Evolutionary conservation across 2,888 invertebrate genomes (phyloP), one percentile per base, ranked within the genome.

Genomic region (Synanthedon vespiformis): DNA sequence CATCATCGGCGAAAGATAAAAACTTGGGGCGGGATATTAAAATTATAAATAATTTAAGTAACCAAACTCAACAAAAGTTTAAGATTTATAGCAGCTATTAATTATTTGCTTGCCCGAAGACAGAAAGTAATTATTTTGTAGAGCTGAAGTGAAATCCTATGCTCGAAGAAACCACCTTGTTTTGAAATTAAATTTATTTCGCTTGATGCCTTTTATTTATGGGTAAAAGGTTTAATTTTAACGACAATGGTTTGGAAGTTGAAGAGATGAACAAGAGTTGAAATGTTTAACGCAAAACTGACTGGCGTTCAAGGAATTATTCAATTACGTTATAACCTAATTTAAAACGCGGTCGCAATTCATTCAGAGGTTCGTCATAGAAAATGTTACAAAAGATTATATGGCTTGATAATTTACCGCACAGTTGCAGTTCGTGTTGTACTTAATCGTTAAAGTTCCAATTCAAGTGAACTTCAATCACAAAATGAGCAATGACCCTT

Each of bases 31-130:
- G 51, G 56, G 58, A 63, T 66, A 70, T 69, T 68, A 72, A 69
- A 70, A 69, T 72, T 70, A 68, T 69, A 71, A 72, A 74, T 72
- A 73, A 67, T 65, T 64, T 61, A 62, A 70, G 71, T 68, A 67
- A 74, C 71, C 66, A 61, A 70, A 74, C 65, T 68, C 69, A 67
- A 70, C 72, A 73, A 74, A 79, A 75, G 68, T 77, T 77, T 68
- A 65, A 72, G 72, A 79, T 79, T 79, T 77, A 79, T 79, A 70
- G 64, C 57, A 57, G 68, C 70, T 70, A 76, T 77, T 77, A 76
- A 79, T 79, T 74, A 77, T 76, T 72, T 74, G 67, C 71, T 66
- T 67, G 69, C 67, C 66, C 67, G 72, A 70, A 71, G 75, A 77
- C 74, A 73, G 70, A 65, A 65, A 66, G 68, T 75, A 77, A 77